These are phyloP conservation scores for Sarcoramphus papa DNA, from an alignment of 2,797 vertebrate genomes.

Conservation along the genomic window DNA sequence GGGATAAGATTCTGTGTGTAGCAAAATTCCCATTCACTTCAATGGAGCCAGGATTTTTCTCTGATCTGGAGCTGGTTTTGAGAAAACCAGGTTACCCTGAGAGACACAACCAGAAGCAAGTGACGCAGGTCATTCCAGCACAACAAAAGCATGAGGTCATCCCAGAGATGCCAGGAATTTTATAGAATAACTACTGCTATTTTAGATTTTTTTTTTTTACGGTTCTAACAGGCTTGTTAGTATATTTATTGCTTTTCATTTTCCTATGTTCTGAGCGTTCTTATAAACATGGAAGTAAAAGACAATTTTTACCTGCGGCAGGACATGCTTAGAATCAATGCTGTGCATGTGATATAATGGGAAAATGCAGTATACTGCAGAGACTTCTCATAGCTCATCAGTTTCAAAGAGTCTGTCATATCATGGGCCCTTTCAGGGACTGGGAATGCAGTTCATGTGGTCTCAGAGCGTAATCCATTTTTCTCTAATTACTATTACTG, in stretches of 20 bases:
- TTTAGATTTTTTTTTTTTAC: not conserved
- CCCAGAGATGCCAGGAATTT: not conserved
- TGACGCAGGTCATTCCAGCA: not conserved
- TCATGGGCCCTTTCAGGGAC: not conserved
- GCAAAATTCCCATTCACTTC: not conserved
- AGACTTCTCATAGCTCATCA: not conserved
- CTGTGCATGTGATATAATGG: not conserved
- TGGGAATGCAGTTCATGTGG: not conserved
- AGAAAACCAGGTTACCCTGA: not conserved
- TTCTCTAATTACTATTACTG: not conserved
- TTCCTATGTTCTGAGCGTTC: not conserved
- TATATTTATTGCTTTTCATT: not conserved
- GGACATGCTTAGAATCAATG: not conserved
- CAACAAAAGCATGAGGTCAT: not conserved
- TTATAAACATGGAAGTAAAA: not conserved
- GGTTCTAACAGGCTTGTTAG: not conserved
- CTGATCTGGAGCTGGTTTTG: not conserved
- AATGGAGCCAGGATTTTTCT: not conserved
- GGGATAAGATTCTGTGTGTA: not conserved
- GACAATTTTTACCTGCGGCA: not conserved
- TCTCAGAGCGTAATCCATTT: fast-evolving
- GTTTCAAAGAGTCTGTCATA: not conserved
- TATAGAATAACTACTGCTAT: not conserved
- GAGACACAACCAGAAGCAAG: not conserved
- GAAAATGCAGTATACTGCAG: not conserved